Evolutionary conservation across 2,113 vertebrate species (phyloP), one percentile per base, ranked within the genome.

Genomic region (Nothocercus nigrocapillus): DNA sequence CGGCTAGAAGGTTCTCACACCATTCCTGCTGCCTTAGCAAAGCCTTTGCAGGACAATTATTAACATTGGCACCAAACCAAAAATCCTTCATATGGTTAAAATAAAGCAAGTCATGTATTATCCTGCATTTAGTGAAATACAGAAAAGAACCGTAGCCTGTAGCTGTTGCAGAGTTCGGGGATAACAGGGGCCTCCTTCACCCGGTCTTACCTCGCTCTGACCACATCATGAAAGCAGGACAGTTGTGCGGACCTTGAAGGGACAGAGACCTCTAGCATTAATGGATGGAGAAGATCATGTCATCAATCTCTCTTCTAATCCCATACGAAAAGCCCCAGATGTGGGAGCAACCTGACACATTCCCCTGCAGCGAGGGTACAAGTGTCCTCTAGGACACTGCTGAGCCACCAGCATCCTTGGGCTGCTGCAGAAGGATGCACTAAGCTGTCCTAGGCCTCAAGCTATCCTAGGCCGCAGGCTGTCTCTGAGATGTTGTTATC

Each of bases 71-170:
- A 94, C 69, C 0, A 1, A 81, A 81, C 72, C 95, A 96, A 94
- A 94, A 95, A 72, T 80, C 42, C 73, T 95, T 95, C 82, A 90
- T 75, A 95, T 13, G 89, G 95, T 97, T 93, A 96, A 95, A 96
- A 96, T 91, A 95, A 95, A 89, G 75, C 68, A 83, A 72, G 68
- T 38, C 1, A 0, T 74, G 44, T 21, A 81, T 90, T 95, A 73
- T 62, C 82, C 68, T 89, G 66, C 64, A 68, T 86, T 70, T 51
- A 88, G 79, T 53, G 40, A 93, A 91, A 86, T 11, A 67, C 69
- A 93, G 85, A 59, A 64, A 68, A 47, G 80, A 95, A 85, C 42
- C 56, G 27, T 54, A 85, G 88, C 89, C 93, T 81, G 78, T 63
- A 69, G 88, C 70, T 51, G 51, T 34, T 70, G 59, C 61, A 69